Evolutionary conservation across 2,113 vertebrate genomes (phyloP), one percentile per base, ranked within the genome.

Genomic region (Sapayoa aenigma): DNA sequence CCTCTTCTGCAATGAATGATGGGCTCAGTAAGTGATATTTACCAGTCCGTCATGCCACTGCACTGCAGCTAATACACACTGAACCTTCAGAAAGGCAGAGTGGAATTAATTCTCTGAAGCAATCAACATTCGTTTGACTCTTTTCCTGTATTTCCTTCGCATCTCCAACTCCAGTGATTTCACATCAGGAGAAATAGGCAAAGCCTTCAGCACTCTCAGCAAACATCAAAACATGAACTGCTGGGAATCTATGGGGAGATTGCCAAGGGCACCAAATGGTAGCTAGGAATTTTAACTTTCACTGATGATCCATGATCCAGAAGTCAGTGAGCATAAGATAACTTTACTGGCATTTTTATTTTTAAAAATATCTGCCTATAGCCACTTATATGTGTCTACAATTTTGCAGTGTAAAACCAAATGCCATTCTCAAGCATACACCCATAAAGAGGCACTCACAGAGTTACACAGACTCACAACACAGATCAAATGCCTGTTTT

Each of bases 91-190:
- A 92, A 95, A 81, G 80, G 62, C 80, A 92, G 69, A 46, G 42
- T 62, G 69, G 94, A 93, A 94, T 95, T 93, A 96, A 88, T 89
- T 92, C 90, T 81, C 90, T 90, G 80, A 66, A 93, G 88, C 60
- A 96, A 94, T 90, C 90, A 93, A 65, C 93, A 89, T 92, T 78
- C 60, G 80, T 93, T 96, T 94, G 62, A 90, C 62, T 97, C 37
- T 86, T n/a, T 80, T 83, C 56, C 52, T 92, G 4, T 84, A 91
- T 94, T 87, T 90, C n/a, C 60, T 89, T 89, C 84, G 56, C 56
- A 90, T 93, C 88, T 96, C 86, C 82, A 69, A 92, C 66, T 95
- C 82, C 83, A 88, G 68, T 68, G 83, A 94, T 88, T 94, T 93
- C 83, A 93, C 86, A 90, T 72, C 22, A 72, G 59, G 39, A 92